Conservation (phyloP, 1,140 invertebrate species). For the Papilio polyxenes region DNA sequence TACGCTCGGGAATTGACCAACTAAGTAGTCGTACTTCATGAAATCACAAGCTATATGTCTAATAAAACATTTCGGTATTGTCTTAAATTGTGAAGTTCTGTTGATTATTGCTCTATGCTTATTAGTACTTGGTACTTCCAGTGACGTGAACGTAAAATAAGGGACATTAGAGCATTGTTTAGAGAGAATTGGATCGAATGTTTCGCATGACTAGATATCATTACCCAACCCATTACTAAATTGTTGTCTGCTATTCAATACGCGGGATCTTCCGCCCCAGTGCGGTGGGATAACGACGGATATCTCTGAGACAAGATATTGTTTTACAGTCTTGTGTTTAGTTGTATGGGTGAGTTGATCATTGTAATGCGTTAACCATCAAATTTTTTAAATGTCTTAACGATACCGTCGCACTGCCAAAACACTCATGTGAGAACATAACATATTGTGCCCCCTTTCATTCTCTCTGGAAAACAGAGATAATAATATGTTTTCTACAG, state of each 20-base stretch:
- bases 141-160: not conserved
- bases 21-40: no score
- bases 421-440: not conserved
- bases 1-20: no score
- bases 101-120: not conserved
- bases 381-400: not conserved
- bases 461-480: not conserved
- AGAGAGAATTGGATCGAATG: conserved; percentile 31
- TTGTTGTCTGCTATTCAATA: conserved; percentile 27
- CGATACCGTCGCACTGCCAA: not conserved
- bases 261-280: conserved; percentile 18
- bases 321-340: conserved; percentile 50
- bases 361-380: conserved; percentile 28
- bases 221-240: conserved; percentile 31
- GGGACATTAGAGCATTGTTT: conserved; percentile 16
- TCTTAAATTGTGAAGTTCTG: not conserved
- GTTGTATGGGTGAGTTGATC: conserved; percentile 64
- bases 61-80: not conserved
- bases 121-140: not conserved
- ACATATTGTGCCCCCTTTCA: no score
- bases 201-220: conserved; percentile 25
- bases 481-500: not conserved
- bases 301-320: conserved; percentile 12
- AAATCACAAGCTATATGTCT: no score
- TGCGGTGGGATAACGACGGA: conserved; percentile 8